These are phyloP conservation scores for Dermatophagoides farinae DNA, from an alignment of 1,140 invertebrate species.

Conservation along the genomic window DNA sequence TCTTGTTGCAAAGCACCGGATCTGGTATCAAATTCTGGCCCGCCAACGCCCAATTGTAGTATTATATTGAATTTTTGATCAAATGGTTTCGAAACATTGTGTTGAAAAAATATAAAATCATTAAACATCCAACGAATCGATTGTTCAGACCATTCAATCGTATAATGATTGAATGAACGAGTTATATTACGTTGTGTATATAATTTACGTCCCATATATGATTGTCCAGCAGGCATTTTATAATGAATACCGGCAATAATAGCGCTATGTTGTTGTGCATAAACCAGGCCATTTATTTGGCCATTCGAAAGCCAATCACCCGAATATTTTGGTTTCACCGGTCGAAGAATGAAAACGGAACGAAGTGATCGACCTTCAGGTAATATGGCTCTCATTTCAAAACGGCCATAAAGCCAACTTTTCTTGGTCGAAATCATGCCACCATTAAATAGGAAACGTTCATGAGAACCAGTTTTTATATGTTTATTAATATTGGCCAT, in stretches of 20 bases:
- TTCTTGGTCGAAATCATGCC: not conserved
- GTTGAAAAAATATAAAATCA: not conserved
- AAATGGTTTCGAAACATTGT: conserved; percentile 1
- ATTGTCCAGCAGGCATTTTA: not conserved
- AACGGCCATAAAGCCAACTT: conserved; percentile 2
- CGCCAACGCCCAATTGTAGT: conserved; percentile 6
- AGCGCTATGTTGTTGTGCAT: not conserved
- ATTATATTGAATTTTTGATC: conserved; percentile 3
- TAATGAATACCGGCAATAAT: conserved; percentile 7
- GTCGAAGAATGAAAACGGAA: not conserved
- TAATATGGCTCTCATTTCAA: conserved; percentile 3
- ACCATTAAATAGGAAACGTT: not conserved
- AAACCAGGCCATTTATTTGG: conserved; percentile 2
- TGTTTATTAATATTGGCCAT: not conserved
- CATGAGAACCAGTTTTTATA: not conserved
- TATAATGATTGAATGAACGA: not conserved
- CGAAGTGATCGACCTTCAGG: conserved; percentile 3
- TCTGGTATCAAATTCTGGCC: conserved; percentile 2
- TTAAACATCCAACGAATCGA: conserved; percentile 1
- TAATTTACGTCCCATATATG: not conserved
- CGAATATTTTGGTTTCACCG: not conserved
- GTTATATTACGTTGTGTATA: not conserved
- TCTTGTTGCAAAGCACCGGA: not conserved
- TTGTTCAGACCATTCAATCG: not conserved
- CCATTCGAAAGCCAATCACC: conserved; percentile 3